These are phyloP conservation scores for Emydocephalus ijimae DNA, from an alignment of 2,113 vertebrate species.

Conservation along the genomic window DNA sequence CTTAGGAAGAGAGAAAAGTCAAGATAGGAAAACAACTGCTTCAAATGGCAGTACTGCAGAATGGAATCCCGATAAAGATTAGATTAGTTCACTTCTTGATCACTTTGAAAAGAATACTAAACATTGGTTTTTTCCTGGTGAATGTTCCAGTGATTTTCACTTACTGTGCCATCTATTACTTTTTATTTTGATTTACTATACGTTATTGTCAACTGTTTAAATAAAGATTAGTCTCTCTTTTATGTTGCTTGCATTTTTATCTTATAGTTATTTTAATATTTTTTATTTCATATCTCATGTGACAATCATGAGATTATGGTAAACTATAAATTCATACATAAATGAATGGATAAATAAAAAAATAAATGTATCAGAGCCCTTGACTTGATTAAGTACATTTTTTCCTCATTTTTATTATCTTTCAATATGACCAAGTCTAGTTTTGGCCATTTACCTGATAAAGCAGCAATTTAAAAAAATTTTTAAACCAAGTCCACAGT, in stretches of 20 bases:
- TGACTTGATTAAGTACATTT: background rate
- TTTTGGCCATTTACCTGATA: background rate
- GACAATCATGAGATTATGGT: background rate
- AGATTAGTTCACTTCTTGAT: background rate
- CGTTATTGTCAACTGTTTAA: background rate
- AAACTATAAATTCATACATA: background rate
- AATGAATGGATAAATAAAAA: background rate
- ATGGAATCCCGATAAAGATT: background rate
- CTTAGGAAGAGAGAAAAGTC: background rate
- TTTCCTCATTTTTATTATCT: background rate
- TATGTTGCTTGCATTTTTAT: background rate
- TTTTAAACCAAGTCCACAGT: background rate
- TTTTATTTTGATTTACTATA: background rate
- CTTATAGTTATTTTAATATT: background rate
- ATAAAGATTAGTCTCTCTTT: background rate
- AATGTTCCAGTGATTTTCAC: background rate
- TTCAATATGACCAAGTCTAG: background rate
- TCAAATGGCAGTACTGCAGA: background rate
- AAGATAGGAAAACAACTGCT: background rate
- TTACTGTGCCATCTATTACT: background rate
- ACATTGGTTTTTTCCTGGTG: background rate
- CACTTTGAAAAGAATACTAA: background rate
- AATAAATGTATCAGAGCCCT: background rate
- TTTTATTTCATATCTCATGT: background rate
- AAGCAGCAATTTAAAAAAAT: background rate